Conservation (phyloP, 2,888 invertebrate genomes). For the Ferrisia virgata region DNA sequence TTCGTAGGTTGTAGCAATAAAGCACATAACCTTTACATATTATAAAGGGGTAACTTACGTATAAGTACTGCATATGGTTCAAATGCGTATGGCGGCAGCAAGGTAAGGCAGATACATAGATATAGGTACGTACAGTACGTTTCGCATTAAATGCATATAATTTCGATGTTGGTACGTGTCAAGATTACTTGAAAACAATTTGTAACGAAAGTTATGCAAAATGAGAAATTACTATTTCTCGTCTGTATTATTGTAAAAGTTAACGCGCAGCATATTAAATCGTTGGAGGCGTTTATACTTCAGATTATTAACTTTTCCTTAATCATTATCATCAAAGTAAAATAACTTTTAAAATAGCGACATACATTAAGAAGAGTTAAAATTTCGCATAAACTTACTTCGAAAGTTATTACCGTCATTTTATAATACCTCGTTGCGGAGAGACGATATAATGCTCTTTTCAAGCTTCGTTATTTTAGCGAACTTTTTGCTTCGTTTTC, state of each 20-base stretch:
- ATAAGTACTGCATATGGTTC: too few species aligned
- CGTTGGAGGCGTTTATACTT: conserved; percentile 38
- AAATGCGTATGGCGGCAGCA: neutral
- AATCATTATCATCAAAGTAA: conserved; percentile 45
- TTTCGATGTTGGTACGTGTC: conserved; percentile 30
- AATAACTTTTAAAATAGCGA: conserved; percentile 45
- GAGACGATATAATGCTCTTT: conserved; percentile 1
- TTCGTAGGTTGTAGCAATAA: neutral
- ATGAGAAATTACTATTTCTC: conserved; percentile 31
- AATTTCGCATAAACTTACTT: conserved; percentile 44
- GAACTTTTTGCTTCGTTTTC: neutral
- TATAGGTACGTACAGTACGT: neutral
- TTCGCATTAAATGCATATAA: conserved; percentile 32
- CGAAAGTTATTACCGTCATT: conserved; percentile 46
- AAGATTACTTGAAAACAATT: conserved; percentile 42
- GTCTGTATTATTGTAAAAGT: conserved; percentile 36
- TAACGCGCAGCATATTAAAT: conserved; percentile 40
- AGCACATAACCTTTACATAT: too few species aligned
- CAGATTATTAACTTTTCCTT: conserved; percentile 43
- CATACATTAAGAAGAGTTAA: conserved; percentile 42
- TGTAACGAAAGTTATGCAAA: conserved; percentile 36
- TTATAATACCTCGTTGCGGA: conserved; percentile 22
- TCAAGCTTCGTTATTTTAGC: conserved; percentile 17
- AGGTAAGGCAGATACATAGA: neutral
- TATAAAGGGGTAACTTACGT: too few species aligned